Base-by-base conservation (phyloP, 2,888 invertebrate genomes). In the Hofmannophila pseudospretella region DNA sequence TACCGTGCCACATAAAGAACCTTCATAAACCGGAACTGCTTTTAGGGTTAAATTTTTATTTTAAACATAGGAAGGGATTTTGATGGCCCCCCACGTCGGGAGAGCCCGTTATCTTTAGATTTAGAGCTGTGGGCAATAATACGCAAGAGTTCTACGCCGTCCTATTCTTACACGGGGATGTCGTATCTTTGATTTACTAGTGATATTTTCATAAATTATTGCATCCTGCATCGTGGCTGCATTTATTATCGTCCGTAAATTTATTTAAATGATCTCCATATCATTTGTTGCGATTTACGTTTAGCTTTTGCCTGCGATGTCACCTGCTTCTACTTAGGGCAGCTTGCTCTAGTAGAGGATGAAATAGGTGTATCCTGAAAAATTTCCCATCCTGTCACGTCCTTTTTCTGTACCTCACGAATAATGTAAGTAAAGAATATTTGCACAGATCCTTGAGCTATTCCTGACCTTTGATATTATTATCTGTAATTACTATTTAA, bases 11-110 rank as follows among this genome's bases (percentile, higher is more conserved):
- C 58, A 72, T 78, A 78, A 77, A 77, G 63, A 57, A 66, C 60
- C 58, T 61, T 64, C 71, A 69, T 78, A 76, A 80, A 81, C 71
- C 61, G 62, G 48, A 67, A 75, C 70, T 67, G 75, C 67, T 69
- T 67, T 82, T 74, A 74, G 70, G 72, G 77, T 80, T 72, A 76
- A 81, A 84, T 82, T 85, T 85, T 85, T 85, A 85, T 85, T 85
- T 85, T 85, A 85, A 85, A 85, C 85, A 85, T 85, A 77, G 85
- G 58, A 73, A 79, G 85, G 84, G 85, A 84, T 77, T 78, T 71
- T 78, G 78, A 81, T 79, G 78, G 80, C 74, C 64, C 77, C 73
- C 71, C 67, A 75, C 65, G 78, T 75, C 81, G 75, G 59, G 58
- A 47, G 48, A 49, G 47, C 61, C 58, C 74, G 71, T 78, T 81